Percentiles rank a stretch among this genome's conserved stretches.
Conservation (phyloP, 2,113 vertebrate genomes). For the Capreolus pygargus region DNA sequence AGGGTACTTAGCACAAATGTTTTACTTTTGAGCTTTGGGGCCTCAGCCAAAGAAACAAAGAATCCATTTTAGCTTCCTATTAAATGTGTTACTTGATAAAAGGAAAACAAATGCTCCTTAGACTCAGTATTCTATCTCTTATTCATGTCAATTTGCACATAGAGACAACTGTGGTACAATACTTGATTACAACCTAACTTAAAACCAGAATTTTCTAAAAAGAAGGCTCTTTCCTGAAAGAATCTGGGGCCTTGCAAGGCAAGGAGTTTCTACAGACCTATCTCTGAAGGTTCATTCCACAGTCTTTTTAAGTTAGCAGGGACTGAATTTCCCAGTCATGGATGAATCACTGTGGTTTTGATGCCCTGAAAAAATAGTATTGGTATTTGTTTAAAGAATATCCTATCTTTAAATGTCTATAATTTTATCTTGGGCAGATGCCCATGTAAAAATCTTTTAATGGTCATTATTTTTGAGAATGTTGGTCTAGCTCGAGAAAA, state of each 20-base stretch:
- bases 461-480: neutral
- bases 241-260: rapidly evolving
- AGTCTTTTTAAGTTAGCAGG: neutral
- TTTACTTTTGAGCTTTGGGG: neutral
- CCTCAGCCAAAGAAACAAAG: neutral
- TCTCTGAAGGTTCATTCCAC: neutral
- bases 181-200: neutral
- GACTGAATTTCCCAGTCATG: neutral
- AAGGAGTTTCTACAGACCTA: rapidly evolving
- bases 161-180: neutral
- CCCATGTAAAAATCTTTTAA: neutral
- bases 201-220: neutral
- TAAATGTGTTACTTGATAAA: neutral
- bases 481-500: slow-evolving; percentile 25
- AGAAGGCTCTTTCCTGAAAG: neutral
- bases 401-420: neutral
- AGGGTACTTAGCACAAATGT: neutral
- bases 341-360: neutral
- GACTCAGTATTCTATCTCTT: neutral
- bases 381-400: neutral
- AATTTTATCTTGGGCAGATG: slow-evolving; percentile 16
- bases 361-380: neutral
- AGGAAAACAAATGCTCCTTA: neutral
- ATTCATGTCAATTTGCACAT: neutral
- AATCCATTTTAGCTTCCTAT: neutral